Base-by-base conservation (phyloP, 2,113 vertebrate genomes). In the Dicerorhinus sumatrensis region DNA sequence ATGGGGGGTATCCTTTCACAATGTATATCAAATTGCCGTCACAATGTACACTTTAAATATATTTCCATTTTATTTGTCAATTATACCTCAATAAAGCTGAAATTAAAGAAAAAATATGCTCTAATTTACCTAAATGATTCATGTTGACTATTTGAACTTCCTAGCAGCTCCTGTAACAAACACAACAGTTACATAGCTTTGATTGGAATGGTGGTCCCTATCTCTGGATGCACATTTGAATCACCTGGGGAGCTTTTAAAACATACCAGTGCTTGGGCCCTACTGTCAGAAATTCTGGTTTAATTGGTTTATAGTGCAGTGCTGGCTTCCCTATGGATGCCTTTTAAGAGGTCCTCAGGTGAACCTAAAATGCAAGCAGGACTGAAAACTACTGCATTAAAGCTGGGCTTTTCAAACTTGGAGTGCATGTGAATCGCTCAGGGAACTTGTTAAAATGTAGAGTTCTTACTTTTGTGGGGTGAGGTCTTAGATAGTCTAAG, bases 391-490 rank as follows among this genome's bases (percentile, higher is more conserved):
- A 58, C 31, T 70, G 13, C 42, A 62, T 81, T 86, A 95, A 82
- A 90, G 36, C 20, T 86, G 21, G 10, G 21, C 31, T 95, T 96
- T 86, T 63, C 25, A 86, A 89, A 81, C 42, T 46, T 86, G 60
- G 82, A 42, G 65, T 36, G 6, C 39, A 27, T 29, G 27, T 42
- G 33, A 70, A 27, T 81, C 46, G 48, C 20, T 39, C 0, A 23
- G 89, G 80, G 85, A 73, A 29, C 48, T 86, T 88, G 21, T 65
- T 94, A 80, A 94, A 94, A 70, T 83, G 56, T 63, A 86, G 51
- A 83, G 67, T 36, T 89, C 75, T 46, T 94, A 29, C 36, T 82
- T 54, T 36, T 63, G 3, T n/a, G 11, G 27, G 8, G 17, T 60
- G 54, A 97, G 27, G n/a, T 48, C 27, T 67, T 81, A 60, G 16